Evolutionary conservation across 2,888 invertebrate species (phyloP), one percentile per base, ranked within the genome.

Genomic region (Perithous albicinctus): DNA sequence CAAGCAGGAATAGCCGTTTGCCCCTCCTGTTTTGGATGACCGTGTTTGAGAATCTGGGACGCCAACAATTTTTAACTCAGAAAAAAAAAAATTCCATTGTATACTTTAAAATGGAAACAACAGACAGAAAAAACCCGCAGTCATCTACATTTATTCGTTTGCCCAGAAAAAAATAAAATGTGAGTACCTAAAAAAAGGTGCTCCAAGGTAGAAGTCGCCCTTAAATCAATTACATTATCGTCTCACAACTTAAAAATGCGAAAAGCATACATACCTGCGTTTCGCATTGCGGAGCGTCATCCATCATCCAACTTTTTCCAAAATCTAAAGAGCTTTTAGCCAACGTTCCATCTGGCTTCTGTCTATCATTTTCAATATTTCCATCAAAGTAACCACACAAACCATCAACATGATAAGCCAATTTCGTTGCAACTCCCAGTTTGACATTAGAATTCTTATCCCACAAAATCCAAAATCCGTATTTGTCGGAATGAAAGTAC

Each of bases 331-430:
- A 95, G 59, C 94, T 95, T 69, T 93, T 90, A 0, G 96, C 95
- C 1, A 94, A 88, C 0, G 88, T 90, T 0, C 97, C 97, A 90
- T 95, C 94, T 0, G 97, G 97, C 82, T 95, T 94, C 1, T 95
- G 94, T 64, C 96, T 95, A 90, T 97, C 97, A 91, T 97, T 96
- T 54, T 89, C 87, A 0, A 93, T 87, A 32, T 94, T 92, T 0
- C 95, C 95, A 92, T 96, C 96, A 91, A 95, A 97, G 78, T 94
- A 95, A 1, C 97, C 97, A 90, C 97, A 98, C 8, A 97, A 93
- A 0, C 97, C 97, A 87, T 97, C 96, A 0, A 97, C 95, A 51
- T 94, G 93, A 7, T 95, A 94, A 79, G 93, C 91, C 85, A 95
- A 93, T 86, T 94, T 95, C 69, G 95, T 94, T 0, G 95, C 94